A percentile compares a stretch with the other conserved stretches of the same genome.
phyloP scores from a whole-genome alignment of 2,888 invertebrate species.

The Xylota sylvarum region DNA sequence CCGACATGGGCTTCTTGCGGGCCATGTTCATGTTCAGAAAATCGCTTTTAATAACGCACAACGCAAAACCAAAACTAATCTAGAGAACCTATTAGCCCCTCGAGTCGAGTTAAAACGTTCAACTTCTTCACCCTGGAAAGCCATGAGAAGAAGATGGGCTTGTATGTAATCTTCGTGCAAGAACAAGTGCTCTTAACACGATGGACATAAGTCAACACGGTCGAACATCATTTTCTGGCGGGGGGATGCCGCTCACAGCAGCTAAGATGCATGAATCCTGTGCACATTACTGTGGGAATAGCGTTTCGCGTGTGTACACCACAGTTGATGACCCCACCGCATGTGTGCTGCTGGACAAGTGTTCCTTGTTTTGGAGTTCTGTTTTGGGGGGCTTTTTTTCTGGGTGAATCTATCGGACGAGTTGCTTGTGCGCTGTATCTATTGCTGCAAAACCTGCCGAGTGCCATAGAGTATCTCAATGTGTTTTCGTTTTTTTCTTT shows the following conservation, averaged over 20 bases:
- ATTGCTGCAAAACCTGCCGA: conserved; percentile 37
- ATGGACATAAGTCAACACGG: conserved; percentile 75
- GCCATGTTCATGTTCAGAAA: conserved; percentile 51
- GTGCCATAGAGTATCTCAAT: conserved; percentile 5
- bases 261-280: conserved; percentile 24
- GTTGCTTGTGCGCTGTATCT: conserved; percentile 16
- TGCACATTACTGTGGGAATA: conserved; percentile 7
- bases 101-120: conserved; percentile 38
- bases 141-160: conserved; percentile 38
- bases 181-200: conserved; percentile 75
- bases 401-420: conserved; percentile 35
- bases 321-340: conserved; percentile 70
- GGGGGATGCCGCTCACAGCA: conserved; percentile 20
- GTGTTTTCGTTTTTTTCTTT: not conserved
- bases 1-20: conserved; percentile 61
- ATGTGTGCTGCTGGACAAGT: conserved; percentile 61
- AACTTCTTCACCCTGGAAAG: conserved; percentile 34
- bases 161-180: conserved; percentile 65
- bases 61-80: conserved; percentile 49
- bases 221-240: conserved; percentile 55
- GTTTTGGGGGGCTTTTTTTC: conserved; percentile 22
- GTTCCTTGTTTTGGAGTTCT: conserved; percentile 8
- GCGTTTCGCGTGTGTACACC: conserved; percentile 45
- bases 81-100: conserved; percentile 56
- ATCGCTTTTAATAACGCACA: conserved; percentile 70